A percentile compares a stretch with the other conserved stretches of the same genome.
These are phyloP conservation scores for Sternarchorhynchus goeldii DNA, from an alignment of 2,797 vertebrate genomes.

Conservation along the genomic window DNA sequence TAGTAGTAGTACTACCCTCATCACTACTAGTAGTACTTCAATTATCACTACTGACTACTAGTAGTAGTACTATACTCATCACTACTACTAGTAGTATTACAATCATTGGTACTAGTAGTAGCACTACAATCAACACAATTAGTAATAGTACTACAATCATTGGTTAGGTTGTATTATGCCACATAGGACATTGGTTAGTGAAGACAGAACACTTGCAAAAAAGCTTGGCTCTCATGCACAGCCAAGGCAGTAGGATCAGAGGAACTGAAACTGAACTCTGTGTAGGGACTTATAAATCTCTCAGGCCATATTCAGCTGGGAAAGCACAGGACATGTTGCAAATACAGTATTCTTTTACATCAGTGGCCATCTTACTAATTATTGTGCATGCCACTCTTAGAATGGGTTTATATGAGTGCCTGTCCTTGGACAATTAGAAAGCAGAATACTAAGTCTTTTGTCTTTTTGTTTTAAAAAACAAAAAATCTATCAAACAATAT, in stretches of 20 bases:
- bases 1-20: no score
- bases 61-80: no score
- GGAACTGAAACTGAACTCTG: conserved; percentile 53
- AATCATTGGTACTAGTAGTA: no score
- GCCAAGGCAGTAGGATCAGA: conserved; percentile 47
- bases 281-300: conserved; percentile 57
- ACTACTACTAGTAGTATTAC: no score
- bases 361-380: conserved; percentile 52
- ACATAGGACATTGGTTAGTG: conserved; percentile 51
- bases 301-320: conserved; percentile 53
- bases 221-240: conserved; percentile 53
- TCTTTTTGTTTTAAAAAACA: conserved; percentile 8
- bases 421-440: conserved; percentile 47
- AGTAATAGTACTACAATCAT: conserved; percentile 57
- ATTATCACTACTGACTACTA: conserved; percentile 57
- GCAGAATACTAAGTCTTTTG: conserved; percentile 3
- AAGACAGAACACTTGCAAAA: conserved; percentile 58
- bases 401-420: conserved; percentile 46
- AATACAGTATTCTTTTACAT: conserved; percentile 39
- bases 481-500: conserved; percentile 19
- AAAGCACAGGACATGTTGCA: conserved; percentile 42
- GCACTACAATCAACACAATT: no score
- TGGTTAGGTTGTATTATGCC: conserved; percentile 62
- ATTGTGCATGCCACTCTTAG: conserved; percentile 48
- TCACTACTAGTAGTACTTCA: conserved; percentile 34